phyloP scores from a whole-genome alignment of 2,113 vertebrate genomes.

The Oncorhynchus mykiss region DNA sequence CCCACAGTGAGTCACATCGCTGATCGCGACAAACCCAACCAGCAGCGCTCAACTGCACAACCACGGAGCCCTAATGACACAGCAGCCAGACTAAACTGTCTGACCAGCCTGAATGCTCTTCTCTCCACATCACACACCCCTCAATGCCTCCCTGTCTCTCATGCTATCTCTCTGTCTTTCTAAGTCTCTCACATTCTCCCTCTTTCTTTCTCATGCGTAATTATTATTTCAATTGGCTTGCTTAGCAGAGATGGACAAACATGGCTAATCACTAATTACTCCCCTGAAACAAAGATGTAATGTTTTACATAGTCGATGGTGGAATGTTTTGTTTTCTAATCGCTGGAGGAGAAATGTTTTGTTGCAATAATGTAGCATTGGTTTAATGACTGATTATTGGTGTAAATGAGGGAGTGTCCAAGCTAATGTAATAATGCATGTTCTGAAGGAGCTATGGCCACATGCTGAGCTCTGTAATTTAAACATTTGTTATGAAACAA shows the following conservation, averaged over 20 bases:
- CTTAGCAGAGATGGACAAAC: conserved; percentile 61
- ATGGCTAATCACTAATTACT: conserved; percentile 63
- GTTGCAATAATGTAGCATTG: conserved; percentile 29
- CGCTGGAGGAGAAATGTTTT: conserved; percentile 27
- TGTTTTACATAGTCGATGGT: conserved; percentile 40
- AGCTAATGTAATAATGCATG: too few relatives aligned
- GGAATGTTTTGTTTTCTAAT: conserved; percentile 43
- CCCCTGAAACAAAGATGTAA: conserved; percentile 60
- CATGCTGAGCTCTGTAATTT: conserved; percentile 58
- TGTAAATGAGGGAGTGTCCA: conserved; percentile 31
- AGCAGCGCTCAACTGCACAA: conserved; percentile 54
- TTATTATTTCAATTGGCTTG: conserved; percentile 63
- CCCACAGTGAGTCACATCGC: conserved; percentile 46
- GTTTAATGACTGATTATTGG: conserved; percentile 36
- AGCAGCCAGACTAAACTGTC: conserved; percentile 49
- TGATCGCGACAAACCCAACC: conserved; percentile 52
- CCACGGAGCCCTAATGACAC: conserved; percentile 48
- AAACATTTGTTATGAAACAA: conserved; percentile 63
- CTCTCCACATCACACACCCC: conserved; percentile 16
- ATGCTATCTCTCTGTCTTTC: not conserved
- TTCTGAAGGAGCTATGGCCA: conserved; percentile 63
- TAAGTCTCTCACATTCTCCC: not conserved
- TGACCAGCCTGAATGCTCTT: conserved; percentile 34
- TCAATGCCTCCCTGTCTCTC: conserved; percentile 10
- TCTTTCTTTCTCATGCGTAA: conserved; percentile 42